Evolutionary conservation across 2,797 vertebrate genomes (phyloP).

Genomic region (Synanceia verrucosa): DNA sequence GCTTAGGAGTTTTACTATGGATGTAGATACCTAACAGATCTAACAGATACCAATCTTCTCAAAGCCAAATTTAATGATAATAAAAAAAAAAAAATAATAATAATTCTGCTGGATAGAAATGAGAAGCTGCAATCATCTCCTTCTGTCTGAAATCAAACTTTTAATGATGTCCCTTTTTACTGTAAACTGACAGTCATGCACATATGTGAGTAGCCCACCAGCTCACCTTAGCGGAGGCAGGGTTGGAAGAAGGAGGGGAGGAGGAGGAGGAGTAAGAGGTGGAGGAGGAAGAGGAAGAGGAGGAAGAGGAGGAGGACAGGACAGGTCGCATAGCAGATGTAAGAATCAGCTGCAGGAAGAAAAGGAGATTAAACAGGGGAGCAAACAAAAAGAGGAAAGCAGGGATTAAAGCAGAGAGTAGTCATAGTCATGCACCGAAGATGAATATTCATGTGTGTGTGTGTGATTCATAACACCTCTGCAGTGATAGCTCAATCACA

Average conservation of each 20-base stretch:
- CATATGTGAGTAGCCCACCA: not conserved
- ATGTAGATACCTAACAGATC: not conserved
- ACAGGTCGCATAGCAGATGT: conserved; percentile 82
- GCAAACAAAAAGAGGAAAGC: conserved; percentile 1
- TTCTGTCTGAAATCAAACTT: too few relatives aligned
- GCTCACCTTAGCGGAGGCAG: conserved; percentile 94
- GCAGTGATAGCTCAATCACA: not conserved
- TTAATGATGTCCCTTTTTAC: not conserved
- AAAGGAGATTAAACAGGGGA: conserved; percentile 5
- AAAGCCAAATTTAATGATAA: too few relatives aligned
- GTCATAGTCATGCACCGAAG: not conserved
- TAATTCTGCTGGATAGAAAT: too few relatives aligned
- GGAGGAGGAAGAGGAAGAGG: conserved; percentile 56
- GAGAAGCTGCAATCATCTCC: too few relatives aligned
- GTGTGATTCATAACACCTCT: not conserved
- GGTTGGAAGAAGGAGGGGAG: conserved; percentile 81
- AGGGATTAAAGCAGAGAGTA: conserved; percentile 11
- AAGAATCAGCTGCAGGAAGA: conserved; percentile 80
- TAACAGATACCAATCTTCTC: not conserved
- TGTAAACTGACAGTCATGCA: not conserved
- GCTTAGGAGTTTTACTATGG: too few relatives aligned
- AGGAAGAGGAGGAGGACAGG: conserved; percentile 60
- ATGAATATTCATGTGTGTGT: not conserved
- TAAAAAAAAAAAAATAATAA: too few relatives aligned
- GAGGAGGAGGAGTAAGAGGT: conserved; percentile 59